Evolutionary conservation across 2,113 vertebrate genomes (phyloP), one percentile per base, ranked within the genome.

Genomic region (Tenrec ecaudatus): DNA sequence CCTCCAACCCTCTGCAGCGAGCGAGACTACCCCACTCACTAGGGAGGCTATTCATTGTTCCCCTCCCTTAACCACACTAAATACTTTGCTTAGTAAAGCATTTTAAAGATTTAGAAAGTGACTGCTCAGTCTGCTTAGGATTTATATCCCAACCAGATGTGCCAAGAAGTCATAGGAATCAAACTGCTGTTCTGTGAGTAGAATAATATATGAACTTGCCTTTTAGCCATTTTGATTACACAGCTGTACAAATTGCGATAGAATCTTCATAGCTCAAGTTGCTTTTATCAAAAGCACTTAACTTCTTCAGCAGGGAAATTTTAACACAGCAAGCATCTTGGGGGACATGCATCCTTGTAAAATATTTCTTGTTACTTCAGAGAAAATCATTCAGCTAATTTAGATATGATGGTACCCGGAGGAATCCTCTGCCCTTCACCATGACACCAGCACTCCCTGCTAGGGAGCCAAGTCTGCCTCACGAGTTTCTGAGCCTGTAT

Each of bases 111-210:
- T 97, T 97, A 96, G 96, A 98, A 97, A 97, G 82, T 94, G 95
- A 97, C 94, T 88, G 86, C 91, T 97, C 95, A 95, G 92, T 86
- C 89, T 94, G 92, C 88, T 84, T 95, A 97, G 97, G 97, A 98
- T 98, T 98, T 98, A 98, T 97, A 97, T 96, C 92, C 92, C 95
- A 96, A 97, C 91, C 92, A 97, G 96, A 98, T 96, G 97, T 97
- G 97, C 98, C 97, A 97, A 94, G 96, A 97, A 98, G 96, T 96
- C 97, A 93, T 93, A 96, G 97, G 96, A 97, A 97, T 96, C 97
- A 97, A 98, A 97, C 84, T 88, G 96, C 97, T 95, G 81, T 84
- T 97, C 84, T 93, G 95, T 96, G 97, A 97, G 90, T 71, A 88
- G 95, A 95, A 96, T 95, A 95, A 97, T 96, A 96, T 86, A 97